Evolutionary conservation across 2,113 vertebrate species (phyloP).

Genomic region (Psettodes erumei): DNA sequence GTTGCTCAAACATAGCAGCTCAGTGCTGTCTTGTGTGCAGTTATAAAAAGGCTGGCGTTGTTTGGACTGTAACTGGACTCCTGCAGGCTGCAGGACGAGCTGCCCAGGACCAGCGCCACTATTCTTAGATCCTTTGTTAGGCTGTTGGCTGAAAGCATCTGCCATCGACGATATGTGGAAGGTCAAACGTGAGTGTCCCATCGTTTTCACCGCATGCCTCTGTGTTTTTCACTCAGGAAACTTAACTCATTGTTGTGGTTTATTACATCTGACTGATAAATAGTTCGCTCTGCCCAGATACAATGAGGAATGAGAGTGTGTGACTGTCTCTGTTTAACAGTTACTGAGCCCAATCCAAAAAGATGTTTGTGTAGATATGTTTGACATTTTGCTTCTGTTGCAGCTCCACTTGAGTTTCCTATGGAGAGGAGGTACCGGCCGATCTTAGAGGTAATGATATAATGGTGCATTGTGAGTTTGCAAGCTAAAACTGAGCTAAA

Average conservation of each 20-base stretch:
- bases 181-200: conserved; percentile 77
- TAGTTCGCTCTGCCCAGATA: neutral
- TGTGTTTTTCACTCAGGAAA: neutral
- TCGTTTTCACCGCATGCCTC: conserved; percentile 9
- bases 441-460: conserved; percentile 75
- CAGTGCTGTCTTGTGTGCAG: neutral
- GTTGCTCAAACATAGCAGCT: too few species aligned
- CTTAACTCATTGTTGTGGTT: neutral
- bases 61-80: conserved; percentile 70
- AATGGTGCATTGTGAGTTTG: neutral
- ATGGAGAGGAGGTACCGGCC: conserved; percentile 75
- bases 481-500: neutral
- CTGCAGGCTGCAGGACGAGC: conserved; percentile 34
- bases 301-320: too few species aligned
- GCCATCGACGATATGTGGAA: conserved; percentile 70
- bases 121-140: conserved; percentile 71
- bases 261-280: neutral
- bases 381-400: conserved; percentile 26
- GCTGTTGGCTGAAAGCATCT: conserved; percentile 11
- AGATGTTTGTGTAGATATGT: neutral
- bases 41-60: conserved; percentile 65
- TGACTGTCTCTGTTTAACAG: too few species aligned
- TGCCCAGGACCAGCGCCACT: conserved; percentile 13
- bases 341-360: too few species aligned
- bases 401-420: conserved; percentile 70